Evolutionary conservation across 2,888 invertebrate genomes (phyloP).

Genomic region (Harpalus rubripes): DNA sequence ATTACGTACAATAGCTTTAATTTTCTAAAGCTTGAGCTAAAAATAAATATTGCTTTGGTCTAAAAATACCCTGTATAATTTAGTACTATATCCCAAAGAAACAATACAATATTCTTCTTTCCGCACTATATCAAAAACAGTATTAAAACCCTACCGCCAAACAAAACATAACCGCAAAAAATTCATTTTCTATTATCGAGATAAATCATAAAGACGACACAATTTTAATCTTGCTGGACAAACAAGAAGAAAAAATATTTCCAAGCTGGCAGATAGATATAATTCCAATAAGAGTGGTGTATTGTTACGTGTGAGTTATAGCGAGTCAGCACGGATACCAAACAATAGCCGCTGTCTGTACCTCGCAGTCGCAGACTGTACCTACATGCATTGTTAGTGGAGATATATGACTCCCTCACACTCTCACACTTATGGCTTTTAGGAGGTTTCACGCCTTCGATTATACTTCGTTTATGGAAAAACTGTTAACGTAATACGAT

Average conservation of each 20-base stretch:
- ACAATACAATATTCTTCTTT: not conserved
- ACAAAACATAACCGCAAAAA: not conserved
- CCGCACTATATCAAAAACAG: not conserved
- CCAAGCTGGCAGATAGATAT: not conserved
- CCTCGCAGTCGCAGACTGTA: not conserved
- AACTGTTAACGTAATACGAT: not conserved
- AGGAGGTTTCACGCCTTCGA: not conserved
- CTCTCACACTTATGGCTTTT: not conserved
- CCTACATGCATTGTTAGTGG: not conserved
- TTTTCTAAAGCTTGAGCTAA: too few species aligned
- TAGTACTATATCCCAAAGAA: not conserved
- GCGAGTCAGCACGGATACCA: not conserved
- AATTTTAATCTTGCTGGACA: conserved; percentile 2
- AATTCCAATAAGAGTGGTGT: not conserved
- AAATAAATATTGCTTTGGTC: too few species aligned
- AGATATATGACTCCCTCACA: not conserved
- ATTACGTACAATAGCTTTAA: too few species aligned
- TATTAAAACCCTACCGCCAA: not conserved
- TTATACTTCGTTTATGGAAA: not conserved
- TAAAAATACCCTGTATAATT: not conserved
- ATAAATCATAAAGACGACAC: not conserved
- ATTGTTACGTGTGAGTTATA: not conserved
- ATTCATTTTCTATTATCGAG: not conserved
- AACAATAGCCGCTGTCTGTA: not conserved
- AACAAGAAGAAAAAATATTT: not conserved